Conservation (phyloP, 2,888 invertebrate species). For the Callosobruchus maculatus region DNA sequence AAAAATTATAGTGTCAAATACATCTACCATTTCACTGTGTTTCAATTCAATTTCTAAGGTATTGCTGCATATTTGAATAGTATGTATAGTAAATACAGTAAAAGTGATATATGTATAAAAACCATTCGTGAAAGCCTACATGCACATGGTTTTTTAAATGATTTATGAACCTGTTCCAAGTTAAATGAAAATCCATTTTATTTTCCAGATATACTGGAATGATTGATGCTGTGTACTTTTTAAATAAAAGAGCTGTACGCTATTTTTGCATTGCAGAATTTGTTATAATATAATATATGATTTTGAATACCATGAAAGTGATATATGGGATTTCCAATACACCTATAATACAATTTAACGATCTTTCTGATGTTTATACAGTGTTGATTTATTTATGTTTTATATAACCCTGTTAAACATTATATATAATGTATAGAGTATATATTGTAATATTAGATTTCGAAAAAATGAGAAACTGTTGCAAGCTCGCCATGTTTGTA, state of each 20-base stretch:
- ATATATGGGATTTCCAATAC: neutral
- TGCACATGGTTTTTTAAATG: no score
- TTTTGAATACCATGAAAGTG: neutral
- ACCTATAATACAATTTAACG: neutral
- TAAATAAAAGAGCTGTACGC: neutral
- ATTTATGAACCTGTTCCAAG: no score
- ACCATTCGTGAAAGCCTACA: no score
- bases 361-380: neutral
- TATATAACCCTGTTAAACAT: conserved; percentile 8
- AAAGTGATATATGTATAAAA: no score
- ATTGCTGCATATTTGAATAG: no score
- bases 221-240: no score
- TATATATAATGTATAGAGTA: conserved; percentile 14
- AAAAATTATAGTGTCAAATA: no score
- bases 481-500: conserved; percentile 41
- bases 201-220: no score
- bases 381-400: neutral
- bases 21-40: no score
- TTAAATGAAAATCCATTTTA: no score
- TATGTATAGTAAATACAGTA: no score
- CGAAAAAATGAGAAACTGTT: conserved; percentile 27
- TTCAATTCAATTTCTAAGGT: no score
- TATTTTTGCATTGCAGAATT: neutral
- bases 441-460: conserved; percentile 13
- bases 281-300: neutral